phyloP scores from a whole-genome alignment of 1,140 invertebrate species.

The Trypoxylus dichotomus region DNA sequence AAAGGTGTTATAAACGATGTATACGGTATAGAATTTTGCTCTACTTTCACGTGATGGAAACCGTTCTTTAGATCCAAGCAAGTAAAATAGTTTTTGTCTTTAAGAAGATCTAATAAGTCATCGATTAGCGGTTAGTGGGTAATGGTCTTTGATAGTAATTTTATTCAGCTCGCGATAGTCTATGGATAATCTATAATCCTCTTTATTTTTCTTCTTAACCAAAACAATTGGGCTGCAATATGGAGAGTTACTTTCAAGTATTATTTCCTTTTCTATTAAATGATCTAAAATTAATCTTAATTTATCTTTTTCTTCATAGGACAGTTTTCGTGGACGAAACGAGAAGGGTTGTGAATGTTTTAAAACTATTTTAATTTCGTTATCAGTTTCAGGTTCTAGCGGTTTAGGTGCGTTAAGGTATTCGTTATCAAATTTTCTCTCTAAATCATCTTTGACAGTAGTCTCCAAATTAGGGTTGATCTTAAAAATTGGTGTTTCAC shows the following conservation, averaged over 20 bases:
- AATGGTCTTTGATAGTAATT: constrained; percentile 43
- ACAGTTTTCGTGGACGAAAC: not conserved
- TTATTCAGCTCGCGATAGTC: constrained; percentile 57
- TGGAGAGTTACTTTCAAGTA: constrained; percentile 41
- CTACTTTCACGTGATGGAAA: constrained; percentile 41
- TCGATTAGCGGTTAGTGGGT: constrained; percentile 38
- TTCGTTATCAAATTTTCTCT: not conserved
- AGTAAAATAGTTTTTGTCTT: constrained; percentile 37
- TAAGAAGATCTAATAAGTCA: constrained; percentile 35
- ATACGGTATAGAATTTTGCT: constrained; percentile 36
- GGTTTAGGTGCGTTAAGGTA: not conserved
- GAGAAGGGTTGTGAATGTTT: not conserved
- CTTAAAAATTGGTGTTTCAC: not conserved
- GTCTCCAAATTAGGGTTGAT: not conserved
- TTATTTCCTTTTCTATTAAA: constrained; percentile 40
- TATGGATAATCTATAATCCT: constrained; percentile 51
- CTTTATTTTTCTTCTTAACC: constrained; percentile 46
- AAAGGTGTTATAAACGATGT: constrained; percentile 36
- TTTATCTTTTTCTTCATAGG: constrained; percentile 18
- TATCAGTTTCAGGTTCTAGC: not conserved
- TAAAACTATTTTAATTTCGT: not conserved
- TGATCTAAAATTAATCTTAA: constrained; percentile 40
- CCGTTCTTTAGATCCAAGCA: constrained; percentile 45
- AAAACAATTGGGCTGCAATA: constrained; percentile 44
- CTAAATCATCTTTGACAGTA: not conserved